phyloP scores from a whole-genome alignment of 2,113 vertebrate genomes.

The Martes martes region DNA sequence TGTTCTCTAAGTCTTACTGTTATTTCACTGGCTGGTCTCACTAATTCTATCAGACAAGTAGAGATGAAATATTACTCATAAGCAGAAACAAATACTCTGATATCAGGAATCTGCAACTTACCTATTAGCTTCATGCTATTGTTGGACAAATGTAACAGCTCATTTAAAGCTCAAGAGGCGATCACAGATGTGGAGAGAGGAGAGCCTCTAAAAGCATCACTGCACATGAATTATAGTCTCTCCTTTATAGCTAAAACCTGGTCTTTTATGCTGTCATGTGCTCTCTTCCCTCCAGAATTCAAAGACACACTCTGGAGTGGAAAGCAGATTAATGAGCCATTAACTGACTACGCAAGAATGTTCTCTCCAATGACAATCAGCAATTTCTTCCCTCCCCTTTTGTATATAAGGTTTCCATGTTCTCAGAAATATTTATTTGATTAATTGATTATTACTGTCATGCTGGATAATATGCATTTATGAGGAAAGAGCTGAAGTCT shows the following conservation, averaged over 20 bases:
- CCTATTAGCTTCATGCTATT: conserved; percentile 27
- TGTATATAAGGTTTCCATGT: conserved; percentile 65
- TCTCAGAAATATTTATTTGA: conserved; percentile 78
- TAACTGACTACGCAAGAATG: conserved; percentile 73
- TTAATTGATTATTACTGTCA: conserved; percentile 81
- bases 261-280: conserved; percentile 67
- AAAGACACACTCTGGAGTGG: conserved; percentile 77
- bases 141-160: not conserved
- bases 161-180: conserved; percentile 44
- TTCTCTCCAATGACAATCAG: conserved; percentile 77
- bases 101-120: conserved; percentile 34
- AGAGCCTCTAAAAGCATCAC: conserved; percentile 74
- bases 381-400: conserved; percentile 65
- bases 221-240: conserved; percentile 74
- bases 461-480: conserved; percentile 73
- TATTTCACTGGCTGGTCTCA: not conserved
- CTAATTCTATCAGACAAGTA: not conserved
- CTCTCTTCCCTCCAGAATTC: conserved; percentile 64
- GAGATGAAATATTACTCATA: not conserved
- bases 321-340: conserved; percentile 83
- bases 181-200: conserved; percentile 37
- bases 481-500: conserved; percentile 75
- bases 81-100: not conserved
- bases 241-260: conserved; percentile 75
- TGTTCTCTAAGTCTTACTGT: not conserved